phyloP scores from a whole-genome alignment of 2,113 vertebrate species.

The Malurus elegans region DNA sequence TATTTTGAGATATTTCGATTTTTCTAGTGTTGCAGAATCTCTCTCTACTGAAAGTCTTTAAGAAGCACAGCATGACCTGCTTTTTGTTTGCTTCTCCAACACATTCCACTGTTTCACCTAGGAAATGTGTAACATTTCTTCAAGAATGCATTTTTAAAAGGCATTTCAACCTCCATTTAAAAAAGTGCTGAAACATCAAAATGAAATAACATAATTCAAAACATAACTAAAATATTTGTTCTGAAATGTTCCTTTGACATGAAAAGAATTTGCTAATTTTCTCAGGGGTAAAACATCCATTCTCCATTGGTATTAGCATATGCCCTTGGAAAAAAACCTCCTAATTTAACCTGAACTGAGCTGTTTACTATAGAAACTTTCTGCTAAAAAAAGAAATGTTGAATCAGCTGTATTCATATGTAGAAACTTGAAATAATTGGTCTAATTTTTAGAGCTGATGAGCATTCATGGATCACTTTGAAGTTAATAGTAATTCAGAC shows the following conservation, averaged over 20 bases:
- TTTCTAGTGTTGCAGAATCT: background rate
- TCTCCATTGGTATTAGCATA: constrained; percentile 24
- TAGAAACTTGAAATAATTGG: constrained; percentile 45
- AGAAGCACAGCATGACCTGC: background rate
- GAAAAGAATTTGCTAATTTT: constrained; percentile 57
- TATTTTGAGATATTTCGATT: background rate
- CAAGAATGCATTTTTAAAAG: background rate
- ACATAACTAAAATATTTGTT: constrained; percentile 64
- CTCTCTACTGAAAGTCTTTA: background rate
- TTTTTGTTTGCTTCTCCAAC: background rate
- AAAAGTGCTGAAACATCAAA: constrained; percentile 28
- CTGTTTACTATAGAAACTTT: background rate
- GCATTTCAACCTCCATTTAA: background rate
- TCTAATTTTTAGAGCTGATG: constrained; percentile 31
- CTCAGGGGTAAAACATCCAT: constrained; percentile 3
- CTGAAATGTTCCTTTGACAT: constrained; percentile 60
- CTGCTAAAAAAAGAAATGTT: constrained; percentile 29
- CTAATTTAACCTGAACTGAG: background rate
- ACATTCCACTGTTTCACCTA: background rate
- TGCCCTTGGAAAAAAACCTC: background rate
- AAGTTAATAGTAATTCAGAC: constrained; percentile 29
- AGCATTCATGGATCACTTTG: constrained; percentile 7
- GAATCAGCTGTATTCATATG: constrained; percentile 44
- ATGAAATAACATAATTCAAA: constrained; percentile 60
- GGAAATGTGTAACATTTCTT: background rate